Evolutionary conservation across 1,140 invertebrate species (phyloP).

Genomic region (Drosophila tani): DNA sequence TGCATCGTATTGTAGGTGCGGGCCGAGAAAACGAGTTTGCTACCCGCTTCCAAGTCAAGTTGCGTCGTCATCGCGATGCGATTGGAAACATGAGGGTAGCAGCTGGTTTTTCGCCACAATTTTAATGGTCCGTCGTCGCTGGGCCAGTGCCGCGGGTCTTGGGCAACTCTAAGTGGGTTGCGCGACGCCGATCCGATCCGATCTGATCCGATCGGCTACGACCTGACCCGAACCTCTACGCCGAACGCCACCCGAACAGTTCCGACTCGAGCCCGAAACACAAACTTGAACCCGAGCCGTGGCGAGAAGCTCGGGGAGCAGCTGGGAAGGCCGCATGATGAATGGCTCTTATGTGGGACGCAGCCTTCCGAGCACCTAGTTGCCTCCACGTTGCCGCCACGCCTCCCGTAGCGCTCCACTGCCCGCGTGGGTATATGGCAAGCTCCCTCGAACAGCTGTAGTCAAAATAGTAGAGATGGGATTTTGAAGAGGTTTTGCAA

Average conservation of each 20-base stretch:
- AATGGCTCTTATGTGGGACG: slow-evolving; percentile 81
- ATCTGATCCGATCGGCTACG: slow-evolving; percentile 9
- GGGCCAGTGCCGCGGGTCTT: slow-evolving; percentile 59
- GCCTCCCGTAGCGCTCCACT: slow-evolving; percentile 20
- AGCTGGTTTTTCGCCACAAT: slow-evolving; percentile 74
- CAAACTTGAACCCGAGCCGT: slow-evolving; percentile 15
- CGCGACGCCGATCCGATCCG: slow-evolving; percentile 36
- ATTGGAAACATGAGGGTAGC: slow-evolving; percentile 77
- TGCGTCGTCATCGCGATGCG: slow-evolving; percentile 61
- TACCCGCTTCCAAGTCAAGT: slow-evolving; percentile 65
- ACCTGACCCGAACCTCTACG: slow-evolving; percentile 2
- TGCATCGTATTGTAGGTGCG: slow-evolving; percentile 38
- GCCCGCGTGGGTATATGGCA: slow-evolving; percentile 43
- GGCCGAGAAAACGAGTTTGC: slow-evolving; percentile 57
- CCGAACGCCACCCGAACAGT: slow-evolving; percentile 27
- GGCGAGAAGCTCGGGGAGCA: slow-evolving; percentile 7
- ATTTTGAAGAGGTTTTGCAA: background rate
- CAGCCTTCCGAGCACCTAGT: slow-evolving; percentile 55
- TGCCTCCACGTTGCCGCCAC: slow-evolving; percentile 34
- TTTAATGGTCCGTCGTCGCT: slow-evolving; percentile 60
- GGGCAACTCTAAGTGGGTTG: slow-evolving; percentile 78
- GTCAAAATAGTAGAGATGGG: slow-evolving; percentile 10
- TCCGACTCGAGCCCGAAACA: slow-evolving; percentile 35
- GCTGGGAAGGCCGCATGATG: slow-evolving; percentile 53
- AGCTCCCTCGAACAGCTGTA: slow-evolving; percentile 25